Conservation (phyloP, 2,888 invertebrate species). For the Lycaena phlaeas region DNA sequence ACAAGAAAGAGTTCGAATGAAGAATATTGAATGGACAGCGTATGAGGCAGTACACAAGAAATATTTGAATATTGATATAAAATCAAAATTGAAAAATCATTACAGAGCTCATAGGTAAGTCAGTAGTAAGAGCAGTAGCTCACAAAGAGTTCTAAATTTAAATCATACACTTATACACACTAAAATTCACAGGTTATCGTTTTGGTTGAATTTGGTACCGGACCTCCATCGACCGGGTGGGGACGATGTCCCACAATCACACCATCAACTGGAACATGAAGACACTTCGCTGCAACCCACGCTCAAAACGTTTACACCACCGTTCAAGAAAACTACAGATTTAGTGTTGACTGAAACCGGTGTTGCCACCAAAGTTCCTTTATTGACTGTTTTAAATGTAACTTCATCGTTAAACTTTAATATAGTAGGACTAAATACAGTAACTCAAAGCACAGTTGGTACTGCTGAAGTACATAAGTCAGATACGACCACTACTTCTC, state of each 20-base stretch:
- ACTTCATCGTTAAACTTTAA: constrained; percentile 58
- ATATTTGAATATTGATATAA: constrained; percentile 91
- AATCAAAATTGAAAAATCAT: constrained; percentile 92
- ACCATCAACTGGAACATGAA: constrained; percentile 87
- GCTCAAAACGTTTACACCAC: constrained; percentile 69
- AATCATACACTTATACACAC: background rate
- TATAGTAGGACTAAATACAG: constrained; percentile 47
- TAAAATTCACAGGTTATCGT: constrained; percentile 78
- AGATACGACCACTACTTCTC: constrained; percentile 64
- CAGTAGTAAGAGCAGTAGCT: no score
- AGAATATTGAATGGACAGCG: constrained; percentile 93
- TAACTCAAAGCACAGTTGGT: constrained; percentile 41
- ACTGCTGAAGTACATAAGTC: constrained; percentile 45
- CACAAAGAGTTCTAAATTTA: no score
- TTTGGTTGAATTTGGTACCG: constrained; percentile 96
- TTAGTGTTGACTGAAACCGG: constrained; percentile 53
- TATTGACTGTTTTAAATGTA: constrained; percentile 50
- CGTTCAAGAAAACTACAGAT: constrained; percentile 72
- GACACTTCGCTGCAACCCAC: constrained; percentile 73
- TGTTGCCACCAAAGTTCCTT: constrained; percentile 50
- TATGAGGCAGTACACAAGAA: constrained; percentile 95
- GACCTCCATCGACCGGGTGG: constrained; percentile 91
- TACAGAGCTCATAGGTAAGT: constrained; percentile 87
- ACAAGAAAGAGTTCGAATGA: constrained; percentile 84
- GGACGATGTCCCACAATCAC: constrained; percentile 87